Conservation (phyloP, 2,797 vertebrate genomes). For the Enteromius treurensis region DNA sequence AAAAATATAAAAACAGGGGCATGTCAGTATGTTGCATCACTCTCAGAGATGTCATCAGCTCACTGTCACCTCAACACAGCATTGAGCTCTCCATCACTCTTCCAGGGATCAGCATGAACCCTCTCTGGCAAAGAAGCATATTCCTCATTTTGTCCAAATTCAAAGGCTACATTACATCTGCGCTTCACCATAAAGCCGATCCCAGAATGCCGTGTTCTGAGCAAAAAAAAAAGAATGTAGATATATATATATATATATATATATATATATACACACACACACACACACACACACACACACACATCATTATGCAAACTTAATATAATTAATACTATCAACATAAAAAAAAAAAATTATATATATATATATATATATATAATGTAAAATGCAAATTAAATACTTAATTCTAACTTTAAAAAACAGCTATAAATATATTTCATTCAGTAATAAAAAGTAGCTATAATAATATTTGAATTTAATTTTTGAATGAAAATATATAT, state of each 20-base stretch:
- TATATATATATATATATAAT: too few species aligned
- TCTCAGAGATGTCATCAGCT: constrained; percentile 31
- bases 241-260: too few species aligned
- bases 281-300: too few species aligned
- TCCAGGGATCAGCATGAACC: neutral
- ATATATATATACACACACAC: too few species aligned
- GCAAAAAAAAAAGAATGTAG: neutral
- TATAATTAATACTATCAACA: neutral
- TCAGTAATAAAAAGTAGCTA: neutral
- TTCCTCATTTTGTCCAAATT: neutral
- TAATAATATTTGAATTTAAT: too few species aligned
- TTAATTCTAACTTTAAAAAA: too few species aligned
- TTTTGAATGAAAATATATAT: too few species aligned
- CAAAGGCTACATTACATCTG: neutral
- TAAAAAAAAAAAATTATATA: too few species aligned
- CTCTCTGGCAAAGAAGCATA: neutral
- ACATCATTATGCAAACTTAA: neutral
- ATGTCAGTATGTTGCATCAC: constrained; percentile 44
- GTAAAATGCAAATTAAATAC: neutral
- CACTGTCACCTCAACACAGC: constrained; percentile 3
- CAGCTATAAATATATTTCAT: neutral
- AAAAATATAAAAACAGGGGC: constrained; percentile 26
- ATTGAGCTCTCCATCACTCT: constrained; percentile 11
- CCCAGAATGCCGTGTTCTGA: neutral
- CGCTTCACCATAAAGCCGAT: neutral